Conservation (phyloP, 2,888 invertebrate species). For the Temnothorax unifasciatus region DNA sequence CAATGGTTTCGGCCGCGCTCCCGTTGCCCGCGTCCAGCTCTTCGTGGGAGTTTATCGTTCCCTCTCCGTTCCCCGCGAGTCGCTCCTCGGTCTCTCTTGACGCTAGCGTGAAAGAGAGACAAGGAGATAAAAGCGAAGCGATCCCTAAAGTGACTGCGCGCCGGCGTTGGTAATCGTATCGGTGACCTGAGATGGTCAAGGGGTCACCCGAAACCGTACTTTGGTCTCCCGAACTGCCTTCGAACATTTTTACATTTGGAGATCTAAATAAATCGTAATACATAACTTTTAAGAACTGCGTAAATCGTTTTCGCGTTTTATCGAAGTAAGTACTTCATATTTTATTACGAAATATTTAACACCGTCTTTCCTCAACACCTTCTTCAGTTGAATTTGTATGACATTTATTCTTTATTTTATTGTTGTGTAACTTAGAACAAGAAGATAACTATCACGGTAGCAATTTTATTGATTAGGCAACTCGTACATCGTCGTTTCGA, state of each 20-base stretch:
- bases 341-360: neutral
- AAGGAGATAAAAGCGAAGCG: constrained; percentile 70
- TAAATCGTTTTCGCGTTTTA: neutral
- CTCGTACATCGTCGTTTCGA: neutral
- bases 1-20: constrained; percentile 71
- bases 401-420: neutral
- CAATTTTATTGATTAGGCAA: neutral
- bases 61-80: neutral
- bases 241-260: constrained; percentile 50
- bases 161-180: constrained; percentile 65
- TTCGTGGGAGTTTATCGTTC: constrained; percentile 77
- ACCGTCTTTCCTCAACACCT: neutral
- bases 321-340: neutral
- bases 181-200: constrained; percentile 75
- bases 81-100: constrained; percentile 20
- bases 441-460: neutral
- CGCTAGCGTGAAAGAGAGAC: constrained; percentile 49
- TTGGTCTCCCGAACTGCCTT: constrained; percentile 44
- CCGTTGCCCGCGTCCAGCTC: constrained; percentile 75
- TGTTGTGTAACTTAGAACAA: neutral
- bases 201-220: constrained; percentile 63
- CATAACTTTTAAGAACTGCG: neutral
- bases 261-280: neutral
- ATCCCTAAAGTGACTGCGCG: constrained; percentile 67
- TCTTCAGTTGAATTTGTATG: neutral